Evolutionary conservation across 2,888 invertebrate genomes (phyloP), one percentile per base, ranked within the genome.

Genomic region (Petrophora chlorosata): DNA sequence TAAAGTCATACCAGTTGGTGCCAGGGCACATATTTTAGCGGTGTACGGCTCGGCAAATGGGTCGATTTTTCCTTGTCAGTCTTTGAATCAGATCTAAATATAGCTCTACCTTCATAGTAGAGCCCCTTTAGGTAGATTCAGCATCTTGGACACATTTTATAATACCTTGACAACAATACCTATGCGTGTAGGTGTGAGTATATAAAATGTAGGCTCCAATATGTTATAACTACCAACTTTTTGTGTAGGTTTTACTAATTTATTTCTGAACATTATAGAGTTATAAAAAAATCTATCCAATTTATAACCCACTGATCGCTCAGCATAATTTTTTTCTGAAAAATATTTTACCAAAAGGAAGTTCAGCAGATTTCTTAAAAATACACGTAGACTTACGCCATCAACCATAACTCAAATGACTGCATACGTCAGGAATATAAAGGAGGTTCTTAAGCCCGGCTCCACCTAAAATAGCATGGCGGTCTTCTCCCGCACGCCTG

Each of bases 401-500:
- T 86, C 76, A 70, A 65, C 79, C 76, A 89, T 89, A 87, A 86
- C 85, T 82, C 80, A 88, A 89, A 88, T 89, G 88, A 77, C 73
- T 81, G 86, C 82, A 79, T 82, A 87, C 84, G 84, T 84, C 77
- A 82, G 79, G 88, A 87, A 89, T 88, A 85, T 82, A 81, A 89
- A 90, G 89, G 89, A 88, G 89, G 86, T 77, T 74, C 83, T 82
- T 72, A 66, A 57, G 46, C 53, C 61, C 70, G 70, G 74, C 88
- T 65, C 84, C 89, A 81, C 89, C 89, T 88, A 73, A 84, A 88
- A 70, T 76, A 84, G 79, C 72, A 90, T 90, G 89, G 89, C 89
- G 80, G 89, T 72, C 76, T 65, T 61, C 65, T 74, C 67, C 51
- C 70, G 58, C 67, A 73, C 73, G 72, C 73, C 76, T 72, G 73